Conservation (phyloP, 2,113 vertebrate species). For the Oryctolagus cuniculus region mOryCun1.1 NC_091433.1:199079001-199079500, state of each 20-base stretch:
- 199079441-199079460: neutral
- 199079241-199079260: neutral
- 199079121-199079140: accelerated
- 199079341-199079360: neutral
- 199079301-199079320: neutral
- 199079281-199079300: neutral
- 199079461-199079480: accelerated
- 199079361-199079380: neutral
- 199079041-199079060: accelerated
- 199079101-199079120: neutral
- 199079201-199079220: neutral
- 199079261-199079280: neutral
- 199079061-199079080: accelerated
- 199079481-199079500: neutral
- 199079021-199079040: no score
- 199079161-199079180: neutral
- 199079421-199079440: accelerated
- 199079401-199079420: neutral
- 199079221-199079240: neutral
- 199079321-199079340: neutral
- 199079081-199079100: neutral
- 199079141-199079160: neutral
- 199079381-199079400: neutral
- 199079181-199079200: neutral
- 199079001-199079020: no score